These are phyloP conservation scores for Pluvialis apricaria DNA, from an alignment of 2,113 vertebrate genomes.

Conservation along the genomic window DNA sequence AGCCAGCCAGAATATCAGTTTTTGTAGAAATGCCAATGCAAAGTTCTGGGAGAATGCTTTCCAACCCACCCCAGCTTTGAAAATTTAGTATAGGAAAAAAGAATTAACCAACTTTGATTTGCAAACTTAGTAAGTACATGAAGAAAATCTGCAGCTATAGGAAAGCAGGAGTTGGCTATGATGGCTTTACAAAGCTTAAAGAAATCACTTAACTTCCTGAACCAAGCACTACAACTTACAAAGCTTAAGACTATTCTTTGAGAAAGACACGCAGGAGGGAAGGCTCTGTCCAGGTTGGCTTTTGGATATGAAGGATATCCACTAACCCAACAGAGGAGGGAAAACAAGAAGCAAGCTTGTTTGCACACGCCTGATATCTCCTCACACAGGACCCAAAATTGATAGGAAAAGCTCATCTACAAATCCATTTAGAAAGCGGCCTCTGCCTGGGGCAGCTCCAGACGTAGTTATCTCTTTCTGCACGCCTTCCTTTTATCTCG, in stretches of 20 bases:
- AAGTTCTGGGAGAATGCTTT: not conserved
- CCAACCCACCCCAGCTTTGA: not conserved
- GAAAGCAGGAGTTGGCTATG: not conserved
- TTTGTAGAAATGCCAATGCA: not conserved
- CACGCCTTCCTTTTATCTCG: not conserved
- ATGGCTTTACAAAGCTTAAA: not conserved
- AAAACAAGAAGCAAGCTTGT: not conserved
- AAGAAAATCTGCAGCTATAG: not conserved
- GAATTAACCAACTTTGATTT: not conserved
- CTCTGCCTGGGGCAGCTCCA: not conserved
- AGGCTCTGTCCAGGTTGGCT: not conserved
- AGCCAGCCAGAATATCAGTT: not conserved
- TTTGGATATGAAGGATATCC: not conserved
- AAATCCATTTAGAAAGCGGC: not conserved
- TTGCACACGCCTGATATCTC: not conserved
- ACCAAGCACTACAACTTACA: fast-evolving
- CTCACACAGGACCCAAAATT: not conserved
- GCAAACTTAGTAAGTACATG: not conserved
- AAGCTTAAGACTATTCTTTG: not conserved
- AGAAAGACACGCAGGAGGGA: not conserved
- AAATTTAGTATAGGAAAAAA: not conserved
- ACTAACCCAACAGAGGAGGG: no score
- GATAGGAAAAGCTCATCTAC: not conserved
- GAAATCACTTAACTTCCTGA: not conserved
- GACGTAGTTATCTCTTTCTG: not conserved